A percentile compares a stretch with the other conserved stretches of the same genome.
These are phyloP conservation scores for Phoronis australis DNA, from an alignment of 2,888 invertebrate species.

Conservation along the genomic window DNA sequence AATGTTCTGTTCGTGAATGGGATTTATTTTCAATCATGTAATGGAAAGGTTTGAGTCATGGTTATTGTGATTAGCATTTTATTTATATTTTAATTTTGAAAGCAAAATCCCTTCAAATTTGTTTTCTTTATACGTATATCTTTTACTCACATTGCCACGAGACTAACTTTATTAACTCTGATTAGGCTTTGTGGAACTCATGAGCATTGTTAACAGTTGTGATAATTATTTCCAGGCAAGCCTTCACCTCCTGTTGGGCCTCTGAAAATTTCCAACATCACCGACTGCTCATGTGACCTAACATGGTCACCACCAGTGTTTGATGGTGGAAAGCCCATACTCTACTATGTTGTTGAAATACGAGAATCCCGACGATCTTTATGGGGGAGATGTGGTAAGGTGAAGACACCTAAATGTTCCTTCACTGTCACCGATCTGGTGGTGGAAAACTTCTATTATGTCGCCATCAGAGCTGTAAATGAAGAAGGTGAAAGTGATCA, in stretches of 20 bases:
- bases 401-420: conserved; percentile 25
- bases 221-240: conserved; percentile 65
- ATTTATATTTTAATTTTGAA: no score
- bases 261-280: conserved; percentile 85
- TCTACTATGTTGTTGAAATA: conserved; percentile 75
- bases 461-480: conserved; percentile 97
- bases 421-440: conserved; percentile 80
- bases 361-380: conserved; percentile 86
- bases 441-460: conserved; percentile 89
- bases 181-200: background rate
- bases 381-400: conserved; percentile 71
- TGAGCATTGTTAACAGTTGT: no score
- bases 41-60: no score
- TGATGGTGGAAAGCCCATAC: conserved; percentile 85
- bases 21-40: no score
- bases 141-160: background rate
- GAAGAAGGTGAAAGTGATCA: conserved; percentile 96
- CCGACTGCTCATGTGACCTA: conserved; percentile 87
- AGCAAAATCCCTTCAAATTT: background rate
- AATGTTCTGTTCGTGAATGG: no score
- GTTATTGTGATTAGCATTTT: no score
- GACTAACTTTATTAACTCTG: background rate
- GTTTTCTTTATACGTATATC: background rate
- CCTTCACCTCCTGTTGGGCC: conserved; percentile 81
- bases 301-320: conserved; percentile 96